Percentiles rank a stretch among this genome's conserved stretches.
These are phyloP conservation scores for Halictus quadricinctus DNA, from an alignment of 2,888 invertebrate genomes.

Conservation along the genomic window DNA sequence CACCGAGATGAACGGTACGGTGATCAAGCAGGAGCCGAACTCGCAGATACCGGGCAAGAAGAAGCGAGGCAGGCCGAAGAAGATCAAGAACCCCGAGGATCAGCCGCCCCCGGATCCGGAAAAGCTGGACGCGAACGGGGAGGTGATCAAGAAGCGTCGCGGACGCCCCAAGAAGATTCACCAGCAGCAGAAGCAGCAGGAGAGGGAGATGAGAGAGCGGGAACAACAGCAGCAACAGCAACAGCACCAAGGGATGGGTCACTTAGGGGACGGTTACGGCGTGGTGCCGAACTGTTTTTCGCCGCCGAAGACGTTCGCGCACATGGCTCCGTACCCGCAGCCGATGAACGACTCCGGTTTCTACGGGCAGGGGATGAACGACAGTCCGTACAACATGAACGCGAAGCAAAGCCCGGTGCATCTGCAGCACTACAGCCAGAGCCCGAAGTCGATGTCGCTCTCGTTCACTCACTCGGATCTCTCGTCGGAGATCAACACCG, in stretches of 20 bases:
- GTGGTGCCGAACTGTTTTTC: constrained; percentile 79
- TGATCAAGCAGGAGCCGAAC: constrained; percentile 76
- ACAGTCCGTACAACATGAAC: constrained; percentile 79
- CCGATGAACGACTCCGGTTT: constrained; percentile 76
- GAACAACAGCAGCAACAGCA: constrained; percentile 75
- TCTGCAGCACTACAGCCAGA: constrained; percentile 81
- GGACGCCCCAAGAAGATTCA: constrained; percentile 93
- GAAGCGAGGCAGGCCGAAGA: constrained; percentile 95
- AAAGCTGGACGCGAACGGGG: constrained; percentile 82
- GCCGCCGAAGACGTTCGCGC: constrained; percentile 79
- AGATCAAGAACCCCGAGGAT: constrained; percentile 89
- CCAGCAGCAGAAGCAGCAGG: constrained; percentile 81
- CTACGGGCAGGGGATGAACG: constrained; percentile 78
- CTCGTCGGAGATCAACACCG: constrained; percentile 90
- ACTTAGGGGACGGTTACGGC: constrained; percentile 77
- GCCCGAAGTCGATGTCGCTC: constrained; percentile 82
- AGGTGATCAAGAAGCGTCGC: constrained; percentile 92
- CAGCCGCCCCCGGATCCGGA: constrained; percentile 83
- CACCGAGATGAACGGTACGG: constrained; percentile 75
- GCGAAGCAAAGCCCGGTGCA: constrained; percentile 82
- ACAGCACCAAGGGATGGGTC: constrained; percentile 72
- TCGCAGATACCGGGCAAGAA: constrained; percentile 89
- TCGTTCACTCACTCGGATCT: constrained; percentile 88
- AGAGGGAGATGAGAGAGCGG: constrained; percentile 76
- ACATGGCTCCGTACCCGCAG: constrained; percentile 80